Conservation (phyloP, 2,888 invertebrate genomes). For the Aplocera efformata region DNA sequence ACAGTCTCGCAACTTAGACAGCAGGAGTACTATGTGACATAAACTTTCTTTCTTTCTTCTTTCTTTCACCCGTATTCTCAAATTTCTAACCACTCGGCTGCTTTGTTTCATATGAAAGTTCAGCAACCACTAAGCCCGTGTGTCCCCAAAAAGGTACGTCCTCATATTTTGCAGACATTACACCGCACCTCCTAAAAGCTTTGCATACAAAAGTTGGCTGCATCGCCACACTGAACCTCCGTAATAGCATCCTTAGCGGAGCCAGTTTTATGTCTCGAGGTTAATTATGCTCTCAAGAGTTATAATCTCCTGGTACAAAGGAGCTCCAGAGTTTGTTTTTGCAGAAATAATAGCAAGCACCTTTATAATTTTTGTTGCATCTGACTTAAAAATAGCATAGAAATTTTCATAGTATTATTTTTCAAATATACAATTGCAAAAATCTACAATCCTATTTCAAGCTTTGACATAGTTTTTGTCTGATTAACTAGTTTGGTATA, state of each 20-base stretch:
- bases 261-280: conserved; percentile 18
- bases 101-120: neutral
- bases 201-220: conserved; percentile 44
- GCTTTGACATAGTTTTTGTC: too few relatives aligned
- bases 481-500: too few relatives aligned
- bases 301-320: conserved; percentile 17
- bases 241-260: conserved; percentile 23
- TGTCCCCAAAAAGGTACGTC: conserved; percentile 30
- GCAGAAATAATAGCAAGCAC: too few relatives aligned
- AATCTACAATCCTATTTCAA: too few relatives aligned
- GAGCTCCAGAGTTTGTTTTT: neutral
- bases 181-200: conserved; percentile 49
- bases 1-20: too few relatives aligned
- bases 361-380: too few relatives aligned
- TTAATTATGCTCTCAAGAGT: conserved; percentile 18
- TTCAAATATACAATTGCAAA: too few relatives aligned
- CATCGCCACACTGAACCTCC: conserved; percentile 22
- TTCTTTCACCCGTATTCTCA: neutral
- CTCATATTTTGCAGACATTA: conserved; percentile 46
- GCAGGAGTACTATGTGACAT: too few relatives aligned
- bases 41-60: too few relatives aligned
- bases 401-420: too few relatives aligned
- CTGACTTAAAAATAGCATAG: too few relatives aligned
- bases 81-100: neutral
- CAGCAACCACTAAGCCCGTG: conserved; percentile 19